Conservation (phyloP, 1,140 invertebrate species). For the Temnothorax curvispinosus region DNA sequence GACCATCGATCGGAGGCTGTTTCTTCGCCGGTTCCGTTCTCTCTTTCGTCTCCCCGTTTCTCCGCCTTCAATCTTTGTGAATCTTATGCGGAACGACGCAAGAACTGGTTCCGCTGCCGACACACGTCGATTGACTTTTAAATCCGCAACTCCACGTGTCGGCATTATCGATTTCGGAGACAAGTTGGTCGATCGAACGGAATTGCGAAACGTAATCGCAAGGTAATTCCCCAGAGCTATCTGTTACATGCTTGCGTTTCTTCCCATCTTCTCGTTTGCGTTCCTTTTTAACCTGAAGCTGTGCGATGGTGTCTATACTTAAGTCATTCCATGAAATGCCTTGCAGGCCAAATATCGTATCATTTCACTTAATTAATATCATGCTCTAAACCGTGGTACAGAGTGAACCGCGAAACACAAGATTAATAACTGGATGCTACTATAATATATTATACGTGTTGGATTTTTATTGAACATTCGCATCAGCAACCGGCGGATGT, state of each 20-base stretch:
- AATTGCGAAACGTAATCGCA: conserved; percentile 18
- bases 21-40: neutral
- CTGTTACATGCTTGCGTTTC: neutral
- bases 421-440: conserved; percentile 1
- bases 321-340: neutral
- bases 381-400: neutral
- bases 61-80: conserved; percentile 39
- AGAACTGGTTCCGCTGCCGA: conserved; percentile 62
- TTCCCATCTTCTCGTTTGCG: neutral
- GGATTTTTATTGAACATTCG: conserved; percentile 6
- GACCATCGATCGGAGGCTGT: conserved; percentile 38
- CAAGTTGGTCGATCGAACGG: neutral
- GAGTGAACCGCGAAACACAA: neutral
- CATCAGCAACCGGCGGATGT: neutral
- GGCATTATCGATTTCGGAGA: conserved; percentile 51
- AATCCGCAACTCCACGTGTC: conserved; percentile 54
- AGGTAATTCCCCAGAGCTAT: conserved; percentile 2
- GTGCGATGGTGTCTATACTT: neutral
- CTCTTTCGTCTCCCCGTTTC: neutral
- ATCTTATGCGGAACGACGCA: conserved; percentile 38
- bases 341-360: neutral
- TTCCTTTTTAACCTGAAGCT: neutral
- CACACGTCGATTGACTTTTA: conserved; percentile 65
- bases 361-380: neutral
- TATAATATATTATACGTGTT: neutral